phyloP scores from a whole-genome alignment of 2,797 vertebrate genomes.

The Sphaeramia orbicularis region DNA sequence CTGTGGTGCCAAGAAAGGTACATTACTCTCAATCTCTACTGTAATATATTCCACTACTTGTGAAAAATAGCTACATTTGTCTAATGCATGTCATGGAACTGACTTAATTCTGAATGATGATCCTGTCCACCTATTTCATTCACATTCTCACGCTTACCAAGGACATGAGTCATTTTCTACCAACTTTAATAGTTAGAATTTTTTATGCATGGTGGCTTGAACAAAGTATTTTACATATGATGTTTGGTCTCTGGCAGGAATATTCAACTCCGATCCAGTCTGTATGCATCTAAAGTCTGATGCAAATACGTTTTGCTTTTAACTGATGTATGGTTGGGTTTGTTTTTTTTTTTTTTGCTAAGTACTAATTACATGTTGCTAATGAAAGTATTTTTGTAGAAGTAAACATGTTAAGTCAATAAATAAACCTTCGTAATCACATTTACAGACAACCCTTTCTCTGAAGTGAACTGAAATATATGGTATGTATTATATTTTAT shows the following conservation, averaged over 20 bases:
- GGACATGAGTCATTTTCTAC: constrained; percentile 74
- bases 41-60: constrained; percentile 75
- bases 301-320: no score
- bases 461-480: no score
- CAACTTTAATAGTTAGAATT: constrained; percentile 41
- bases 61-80: constrained; percentile 84
- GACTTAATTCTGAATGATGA: constrained; percentile 81
- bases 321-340: no score
- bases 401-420: no score
- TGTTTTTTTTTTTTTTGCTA: no score
- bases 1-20: constrained; percentile 79
- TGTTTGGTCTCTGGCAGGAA: constrained; percentile 16
- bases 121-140: constrained; percentile 69
- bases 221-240: constrained; percentile 30
- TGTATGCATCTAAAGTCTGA: no score
- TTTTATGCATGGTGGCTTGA: constrained; percentile 31
- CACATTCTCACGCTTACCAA: constrained; percentile 72
- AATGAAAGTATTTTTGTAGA: no score
- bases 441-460: no score
- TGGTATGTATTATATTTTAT: no score
- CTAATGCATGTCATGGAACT: constrained; percentile 77
- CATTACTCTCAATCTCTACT: constrained; percentile 81
- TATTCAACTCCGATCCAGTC: constrained; percentile 14
- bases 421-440: no score
- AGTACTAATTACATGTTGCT: no score